Percentiles rank a stretch among this genome's conserved stretches.
Evolutionary conservation across 2,888 invertebrate species (phyloP).

Genomic region (Diarsia rubi): DNA sequence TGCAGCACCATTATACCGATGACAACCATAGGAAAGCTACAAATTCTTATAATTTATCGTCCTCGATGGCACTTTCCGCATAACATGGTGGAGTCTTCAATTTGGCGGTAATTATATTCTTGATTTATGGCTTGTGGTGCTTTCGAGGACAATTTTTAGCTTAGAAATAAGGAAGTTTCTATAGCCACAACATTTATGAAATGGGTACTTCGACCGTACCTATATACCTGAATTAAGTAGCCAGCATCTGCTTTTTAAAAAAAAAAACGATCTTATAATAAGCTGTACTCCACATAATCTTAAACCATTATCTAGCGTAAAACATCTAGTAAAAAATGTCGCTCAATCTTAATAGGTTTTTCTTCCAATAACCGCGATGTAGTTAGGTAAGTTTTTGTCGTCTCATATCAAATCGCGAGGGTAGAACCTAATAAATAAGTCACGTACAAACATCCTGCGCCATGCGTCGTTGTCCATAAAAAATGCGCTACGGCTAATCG

Average conservation of each 20-base stretch:
- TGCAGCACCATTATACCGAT: constrained; percentile 10
- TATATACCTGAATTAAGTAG: not conserved
- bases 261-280: constrained; percentile 36
- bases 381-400: constrained; percentile 66
- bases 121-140: not conserved
- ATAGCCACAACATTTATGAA: not conserved
- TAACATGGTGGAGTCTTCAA: not conserved
- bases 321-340: constrained; percentile 61
- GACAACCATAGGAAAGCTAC: constrained; percentile 17
- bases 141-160: not conserved
- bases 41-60: constrained; percentile 26
- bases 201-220: not conserved
- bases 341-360: constrained; percentile 57
- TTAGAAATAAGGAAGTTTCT: not conserved
- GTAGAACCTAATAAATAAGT: constrained; percentile 79
- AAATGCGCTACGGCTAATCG: constrained; percentile 85
- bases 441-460: constrained; percentile 86
- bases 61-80: not conserved
- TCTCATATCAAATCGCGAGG: constrained; percentile 70
- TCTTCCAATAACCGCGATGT: constrained; percentile 57
- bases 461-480: constrained; percentile 75
- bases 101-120: constrained; percentile 13
- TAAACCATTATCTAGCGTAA: constrained; percentile 56
- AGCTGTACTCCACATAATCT: constrained; percentile 45
- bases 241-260: not conserved